Conservation (phyloP, 2,113 vertebrate species). For the Puma concolor region DNA sequence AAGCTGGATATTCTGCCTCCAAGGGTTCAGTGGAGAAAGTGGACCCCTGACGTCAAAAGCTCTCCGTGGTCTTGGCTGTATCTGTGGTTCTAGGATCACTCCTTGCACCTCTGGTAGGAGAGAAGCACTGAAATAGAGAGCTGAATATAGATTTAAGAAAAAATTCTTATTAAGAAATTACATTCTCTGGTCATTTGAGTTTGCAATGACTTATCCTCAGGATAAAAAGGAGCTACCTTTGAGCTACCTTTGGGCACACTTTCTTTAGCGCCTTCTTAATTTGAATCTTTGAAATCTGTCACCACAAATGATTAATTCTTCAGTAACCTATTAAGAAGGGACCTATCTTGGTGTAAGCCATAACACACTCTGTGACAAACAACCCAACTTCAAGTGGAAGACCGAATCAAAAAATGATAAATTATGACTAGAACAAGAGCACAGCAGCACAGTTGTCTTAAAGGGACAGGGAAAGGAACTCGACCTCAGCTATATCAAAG, state of each 20-base stretch:
- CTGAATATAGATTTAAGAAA: constrained; percentile 84
- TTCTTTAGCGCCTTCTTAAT: constrained; percentile 61
- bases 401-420: constrained; percentile 52
- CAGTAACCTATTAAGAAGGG: constrained; percentile 60
- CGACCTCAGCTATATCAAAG: constrained; percentile 12
- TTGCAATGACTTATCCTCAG: constrained; percentile 79
- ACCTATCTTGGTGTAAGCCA: constrained; percentile 60
- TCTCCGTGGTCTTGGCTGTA: constrained; percentile 83
- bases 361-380: constrained; percentile 68
- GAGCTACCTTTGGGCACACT: constrained; percentile 56
- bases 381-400: constrained; percentile 69
- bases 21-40: constrained; percentile 83
- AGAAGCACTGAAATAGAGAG: constrained; percentile 85
- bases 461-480: constrained; percentile 65
- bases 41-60: constrained; percentile 84
- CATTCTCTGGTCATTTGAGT: constrained; percentile 81
- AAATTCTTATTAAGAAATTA: constrained; percentile 83
- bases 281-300: constrained; percentile 59
- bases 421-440: constrained; percentile 45
- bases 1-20: constrained; percentile 83
- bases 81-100: constrained; percentile 84
- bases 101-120: constrained; percentile 83
- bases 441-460: constrained; percentile 50
- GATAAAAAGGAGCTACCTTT: constrained; percentile 69
- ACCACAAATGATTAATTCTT: constrained; percentile 70